Evolutionary conservation across 2,888 invertebrate genomes (phyloP), one percentile per base, ranked within the genome.

Genomic region (Phyllotreta cruciferae): DNA sequence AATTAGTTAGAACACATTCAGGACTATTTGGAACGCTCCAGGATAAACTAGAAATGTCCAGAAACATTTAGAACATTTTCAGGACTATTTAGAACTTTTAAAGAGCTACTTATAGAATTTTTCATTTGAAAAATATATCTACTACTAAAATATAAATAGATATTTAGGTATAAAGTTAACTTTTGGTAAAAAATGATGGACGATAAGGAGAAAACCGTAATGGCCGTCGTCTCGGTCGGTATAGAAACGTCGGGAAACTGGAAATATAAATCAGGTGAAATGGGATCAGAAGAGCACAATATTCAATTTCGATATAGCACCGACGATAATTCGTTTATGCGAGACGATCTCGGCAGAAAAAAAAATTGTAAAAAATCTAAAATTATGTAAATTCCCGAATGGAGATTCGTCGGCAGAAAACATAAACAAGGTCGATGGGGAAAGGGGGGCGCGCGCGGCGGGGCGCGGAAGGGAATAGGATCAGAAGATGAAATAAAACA

Each of bases 401-500:
- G 76, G 77, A 79, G 78, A 76, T 75, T 77, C 74, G 75, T 73
- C 74, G 71, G 73, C 73, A 72, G 74, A 76, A 77, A 76, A 77
- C 74, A 76, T 74, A 75, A 77, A 75, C 74, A 75, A 73, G 69
- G 70, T 71, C 56, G 66, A 70, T 68, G 71, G 71, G 68, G 73
- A 67, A 70, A 71, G 56, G 38, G 41, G 8, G 37, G 44, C 38
- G 56, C 45, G 54, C 10, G 62, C 61, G 64, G 58, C 54, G 62
- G 63, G 54, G 66, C 61, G 42, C 42, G 24, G 47, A 60, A 60
- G 60, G 67, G 65, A 64, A 72, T 74, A 75, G 78, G 78, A 79
- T 80, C 80, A 79, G 79, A 78, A 80, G 81, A 81, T 80, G 80
- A 79, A 80, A 80, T 80, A 80, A 80, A 80, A 80, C 80, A 80